Evolutionary conservation across 2,888 invertebrate genomes (phyloP).

Genomic region (Pycnomerus fuliginosus): DNA sequence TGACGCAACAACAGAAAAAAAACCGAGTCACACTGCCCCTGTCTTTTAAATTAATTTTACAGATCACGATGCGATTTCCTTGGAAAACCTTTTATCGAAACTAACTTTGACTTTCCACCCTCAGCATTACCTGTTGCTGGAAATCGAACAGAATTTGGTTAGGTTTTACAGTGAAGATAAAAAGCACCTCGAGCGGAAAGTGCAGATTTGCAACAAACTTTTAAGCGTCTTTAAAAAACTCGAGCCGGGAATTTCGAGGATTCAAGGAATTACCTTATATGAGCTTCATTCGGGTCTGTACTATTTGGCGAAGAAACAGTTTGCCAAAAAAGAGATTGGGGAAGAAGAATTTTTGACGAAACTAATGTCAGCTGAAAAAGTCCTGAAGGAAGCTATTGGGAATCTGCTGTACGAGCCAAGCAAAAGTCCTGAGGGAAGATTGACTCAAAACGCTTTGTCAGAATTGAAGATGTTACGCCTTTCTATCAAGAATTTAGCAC

Average conservation of each 20-base stretch:
- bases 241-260: constrained; percentile 71
- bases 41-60: constrained; percentile 23
- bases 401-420: constrained; percentile 71
- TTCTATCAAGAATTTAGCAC: neutral
- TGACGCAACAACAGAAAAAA: no score
- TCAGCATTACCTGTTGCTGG: constrained; percentile 67
- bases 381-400: constrained; percentile 62
- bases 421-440: constrained; percentile 69
- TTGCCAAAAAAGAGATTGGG: constrained; percentile 61
- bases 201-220: constrained; percentile 66
- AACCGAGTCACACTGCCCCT: constrained; percentile 21
- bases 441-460: constrained; percentile 67
- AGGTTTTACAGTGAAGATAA: constrained; percentile 50
- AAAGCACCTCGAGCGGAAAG: constrained; percentile 60
- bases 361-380: constrained; percentile 59
- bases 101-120: constrained; percentile 61
- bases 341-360: constrained; percentile 57
- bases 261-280: constrained; percentile 70
- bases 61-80: constrained; percentile 36
- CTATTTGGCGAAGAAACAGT: constrained; percentile 64
- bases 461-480: constrained; percentile 57
- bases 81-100: constrained; percentile 52
- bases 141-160: constrained; percentile 69
- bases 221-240: constrained; percentile 64
- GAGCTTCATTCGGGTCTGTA: constrained; percentile 71